Percentiles rank a stretch among this genome's conserved stretches.
phyloP scores from a whole-genome alignment of 2,113 vertebrate genomes.

The Redunca redunca region DNA sequence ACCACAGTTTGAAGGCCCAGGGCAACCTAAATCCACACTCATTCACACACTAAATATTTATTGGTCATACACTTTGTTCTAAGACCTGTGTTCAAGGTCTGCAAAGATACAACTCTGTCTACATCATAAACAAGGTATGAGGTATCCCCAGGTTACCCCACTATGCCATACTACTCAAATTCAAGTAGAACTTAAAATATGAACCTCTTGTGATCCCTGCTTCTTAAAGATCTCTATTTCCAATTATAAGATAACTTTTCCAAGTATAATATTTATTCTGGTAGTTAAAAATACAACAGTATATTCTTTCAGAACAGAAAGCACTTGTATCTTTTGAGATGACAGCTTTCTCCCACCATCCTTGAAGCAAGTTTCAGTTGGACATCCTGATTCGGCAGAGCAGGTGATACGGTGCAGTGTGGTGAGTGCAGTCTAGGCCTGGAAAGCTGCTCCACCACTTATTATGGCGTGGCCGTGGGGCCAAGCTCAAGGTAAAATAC shows the following conservation, averaged over 20 bases:
- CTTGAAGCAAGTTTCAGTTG: background rate
- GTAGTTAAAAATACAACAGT: background rate
- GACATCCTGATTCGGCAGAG: background rate
- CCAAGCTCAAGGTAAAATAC: background rate
- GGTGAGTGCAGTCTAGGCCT: background rate
- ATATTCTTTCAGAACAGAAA: background rate
- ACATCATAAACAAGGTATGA: background rate
- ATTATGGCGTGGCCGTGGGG: background rate
- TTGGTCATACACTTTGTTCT: background rate
- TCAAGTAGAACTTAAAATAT: background rate
- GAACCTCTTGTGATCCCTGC: background rate
- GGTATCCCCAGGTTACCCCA: background rate
- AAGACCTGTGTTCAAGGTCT: background rate
- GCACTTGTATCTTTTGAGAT: background rate
- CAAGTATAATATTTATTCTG: background rate
- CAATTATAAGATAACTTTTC: background rate
- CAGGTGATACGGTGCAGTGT: too few species aligned
- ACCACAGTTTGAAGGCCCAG: background rate
- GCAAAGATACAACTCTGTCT: background rate
- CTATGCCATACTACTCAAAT: background rate
- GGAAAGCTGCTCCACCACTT: background rate
- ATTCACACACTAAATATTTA: background rate
- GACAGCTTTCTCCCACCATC: background rate
- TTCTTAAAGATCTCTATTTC: background rate
- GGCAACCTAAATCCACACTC: background rate